Base-by-base conservation (phyloP, 2,797 vertebrate genomes). In the Astyanax mexicanus region DNA sequence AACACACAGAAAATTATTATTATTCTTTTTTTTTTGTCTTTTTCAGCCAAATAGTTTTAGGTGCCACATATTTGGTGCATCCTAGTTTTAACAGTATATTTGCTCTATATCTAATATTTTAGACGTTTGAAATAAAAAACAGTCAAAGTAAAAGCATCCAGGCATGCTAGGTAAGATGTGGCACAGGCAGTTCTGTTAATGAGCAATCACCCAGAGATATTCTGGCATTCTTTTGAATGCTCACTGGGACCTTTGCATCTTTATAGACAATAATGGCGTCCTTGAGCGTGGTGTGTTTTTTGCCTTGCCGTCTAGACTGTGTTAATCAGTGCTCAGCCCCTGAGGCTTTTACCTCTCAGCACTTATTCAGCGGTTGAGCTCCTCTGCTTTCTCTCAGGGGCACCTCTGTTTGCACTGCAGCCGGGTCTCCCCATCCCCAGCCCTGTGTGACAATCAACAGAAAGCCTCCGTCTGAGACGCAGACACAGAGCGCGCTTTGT, bases 251-350 rank as follows among this genome's bases (percentile, higher is more conserved):
- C 8, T 61, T 69, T 75, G 6, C 12, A 42, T 62, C 62, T 65
- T 27, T 6, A 27, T 3, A 7, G 42, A 69, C 23, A 32, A 2
- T 52, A 61, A 75, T 69, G 65, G 32, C 8, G 3, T 76, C 12
- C 45, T 52, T 69, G 32, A 65, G 62, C 45, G 15, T 27, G 21
- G 29, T 27, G n/a, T 61, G 60, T 78, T 61, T 32, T 58, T 80
- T 35, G 60, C 35, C 49, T 44, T 58, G 32, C 32, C 52, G 61
- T 85, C 58, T 65, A 70, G 79, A 77, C 29, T 45, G 69, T 54
- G 27, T n/a, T 76, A 76, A 76, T 78, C 45, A 67, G 55, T 2
- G 13, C 19, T 5, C 69, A 32, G 49, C 57, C 72, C 40, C 27
- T 38, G 13, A 74, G 69, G 38, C 29, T 40, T 47, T 47, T 62